Evolutionary conservation across 2,797 vertebrate genomes (phyloP).

Genomic region (Sebastes taczanowskii): DNA sequence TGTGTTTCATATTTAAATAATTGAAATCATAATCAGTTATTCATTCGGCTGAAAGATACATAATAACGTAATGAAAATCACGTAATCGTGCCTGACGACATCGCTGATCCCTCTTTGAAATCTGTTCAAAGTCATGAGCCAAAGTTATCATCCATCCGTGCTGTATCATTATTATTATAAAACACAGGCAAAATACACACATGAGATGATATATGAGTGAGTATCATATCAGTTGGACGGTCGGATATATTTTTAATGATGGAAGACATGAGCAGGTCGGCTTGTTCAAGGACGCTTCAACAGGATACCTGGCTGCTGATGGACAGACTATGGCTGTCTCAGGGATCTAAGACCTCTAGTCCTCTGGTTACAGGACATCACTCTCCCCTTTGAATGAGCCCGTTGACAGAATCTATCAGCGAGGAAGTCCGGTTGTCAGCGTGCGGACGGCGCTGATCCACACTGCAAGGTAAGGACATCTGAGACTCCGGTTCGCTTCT

Average conservation of each 20-base stretch:
- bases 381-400: constrained; percentile 10
- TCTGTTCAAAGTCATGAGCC: too few species aligned
- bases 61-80: not conserved
- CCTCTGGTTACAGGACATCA: not conserved
- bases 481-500: not conserved
- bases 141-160: not conserved
- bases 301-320: not conserved
- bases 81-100: not conserved
- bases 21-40: not conserved
- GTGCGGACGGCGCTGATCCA: not conserved
- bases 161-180: not conserved
- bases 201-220: not conserved
- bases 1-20: not conserved
- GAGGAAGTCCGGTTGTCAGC: constrained; percentile 8
- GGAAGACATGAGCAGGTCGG: not conserved
- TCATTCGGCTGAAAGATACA: not conserved
- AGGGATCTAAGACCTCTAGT: constrained; percentile 5
- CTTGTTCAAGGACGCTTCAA: constrained; percentile 3
- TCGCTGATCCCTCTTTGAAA: not conserved
- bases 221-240: not conserved
- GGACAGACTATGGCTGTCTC: not conserved
- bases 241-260: constrained; percentile 7
- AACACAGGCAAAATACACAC: not conserved
- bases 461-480: constrained; percentile 47
- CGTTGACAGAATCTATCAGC: constrained; percentile 51